phyloP scores from a whole-genome alignment of 1,140 invertebrate genomes.

The Daktulosphaira vitifoliae region DNA sequence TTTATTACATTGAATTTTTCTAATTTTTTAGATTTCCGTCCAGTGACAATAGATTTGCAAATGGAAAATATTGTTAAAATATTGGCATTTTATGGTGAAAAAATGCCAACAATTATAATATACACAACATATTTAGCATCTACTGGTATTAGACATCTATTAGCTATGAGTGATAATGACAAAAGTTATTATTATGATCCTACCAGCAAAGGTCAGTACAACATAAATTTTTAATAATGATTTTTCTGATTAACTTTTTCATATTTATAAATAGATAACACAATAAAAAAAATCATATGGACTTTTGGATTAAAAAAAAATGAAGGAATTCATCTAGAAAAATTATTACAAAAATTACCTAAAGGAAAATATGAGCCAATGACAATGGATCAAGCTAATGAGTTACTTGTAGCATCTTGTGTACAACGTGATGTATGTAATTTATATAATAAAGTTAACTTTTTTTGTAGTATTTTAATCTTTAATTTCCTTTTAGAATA shows the following conservation, averaged over 20 bases:
- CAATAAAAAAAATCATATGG: background rate
- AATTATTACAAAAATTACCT: background rate
- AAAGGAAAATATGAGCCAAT: slow-evolving; percentile 11
- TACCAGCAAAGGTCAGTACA: background rate
- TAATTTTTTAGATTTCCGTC: slow-evolving; percentile 56
- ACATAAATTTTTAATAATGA: too few relatives aligned
- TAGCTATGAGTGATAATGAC: slow-evolving; percentile 54
- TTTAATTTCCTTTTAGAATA: slow-evolving; percentile 59
- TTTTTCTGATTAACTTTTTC: background rate
- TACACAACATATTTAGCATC: slow-evolving; percentile 59
- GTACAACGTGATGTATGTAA: too few relatives aligned
- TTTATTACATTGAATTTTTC: slow-evolving; percentile 40
- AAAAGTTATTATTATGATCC: slow-evolving; percentile 44
- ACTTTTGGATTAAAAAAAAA: background rate
- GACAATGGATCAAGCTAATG: background rate
- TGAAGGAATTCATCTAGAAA: background rate
- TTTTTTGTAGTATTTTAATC: slow-evolving; percentile 67
- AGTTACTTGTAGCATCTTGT: background rate
- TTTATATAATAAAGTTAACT: slow-evolving; percentile 55
- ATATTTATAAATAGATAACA: background rate
- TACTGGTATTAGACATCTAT: slow-evolving; percentile 54
- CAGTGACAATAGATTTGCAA: slow-evolving; percentile 50
- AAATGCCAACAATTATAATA: slow-evolving; percentile 66
- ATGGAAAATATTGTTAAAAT: slow-evolving; percentile 60
- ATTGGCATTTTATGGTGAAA: slow-evolving; percentile 61